Percentiles rank a stretch among this genome's conserved stretches.
phyloP scores from a whole-genome alignment of 2,888 invertebrate genomes.

The Troides aeacus region DNA sequence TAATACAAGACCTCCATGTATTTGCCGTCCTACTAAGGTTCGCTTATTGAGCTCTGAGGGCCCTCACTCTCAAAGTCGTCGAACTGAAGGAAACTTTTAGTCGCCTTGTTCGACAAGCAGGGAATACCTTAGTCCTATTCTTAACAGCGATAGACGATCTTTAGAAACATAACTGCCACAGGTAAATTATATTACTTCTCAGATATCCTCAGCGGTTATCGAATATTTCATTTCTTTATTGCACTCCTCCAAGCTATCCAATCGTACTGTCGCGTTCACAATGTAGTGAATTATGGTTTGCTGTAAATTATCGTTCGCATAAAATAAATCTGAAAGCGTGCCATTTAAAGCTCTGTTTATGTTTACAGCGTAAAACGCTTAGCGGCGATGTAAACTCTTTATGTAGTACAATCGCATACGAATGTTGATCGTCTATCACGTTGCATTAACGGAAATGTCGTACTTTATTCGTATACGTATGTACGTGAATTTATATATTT shows the following conservation, averaged over 20 bases:
- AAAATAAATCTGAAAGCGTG: constrained; percentile 6
- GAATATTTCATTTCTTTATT: background rate
- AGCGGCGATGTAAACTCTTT: constrained; percentile 2
- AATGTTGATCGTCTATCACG: background rate
- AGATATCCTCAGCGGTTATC: too few species aligned
- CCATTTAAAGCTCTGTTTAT: constrained; percentile 9
- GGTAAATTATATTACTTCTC: too few species aligned
- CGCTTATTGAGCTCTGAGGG: too few species aligned
- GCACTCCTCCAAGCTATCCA: background rate
- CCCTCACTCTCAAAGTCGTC: too few species aligned
- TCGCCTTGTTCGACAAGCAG: too few species aligned
- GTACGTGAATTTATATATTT: background rate
- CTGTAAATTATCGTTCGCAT: background rate
- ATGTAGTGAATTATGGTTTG: constrained; percentile 1
- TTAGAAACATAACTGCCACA: too few species aligned
- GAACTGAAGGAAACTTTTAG: too few species aligned
- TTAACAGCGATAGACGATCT: too few species aligned
- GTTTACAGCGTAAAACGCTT: constrained; percentile 13
- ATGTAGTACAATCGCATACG: background rate
- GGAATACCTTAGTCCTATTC: too few species aligned
- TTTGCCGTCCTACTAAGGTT: too few species aligned
- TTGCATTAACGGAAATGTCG: background rate
- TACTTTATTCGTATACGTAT: background rate
- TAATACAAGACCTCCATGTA: too few species aligned
- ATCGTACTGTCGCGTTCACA: background rate